A percentile compares a stretch with the other conserved stretches of the same genome.
phyloP scores from a whole-genome alignment of 2,888 invertebrate genomes.

The Parascotia fuliginaria region DNA sequence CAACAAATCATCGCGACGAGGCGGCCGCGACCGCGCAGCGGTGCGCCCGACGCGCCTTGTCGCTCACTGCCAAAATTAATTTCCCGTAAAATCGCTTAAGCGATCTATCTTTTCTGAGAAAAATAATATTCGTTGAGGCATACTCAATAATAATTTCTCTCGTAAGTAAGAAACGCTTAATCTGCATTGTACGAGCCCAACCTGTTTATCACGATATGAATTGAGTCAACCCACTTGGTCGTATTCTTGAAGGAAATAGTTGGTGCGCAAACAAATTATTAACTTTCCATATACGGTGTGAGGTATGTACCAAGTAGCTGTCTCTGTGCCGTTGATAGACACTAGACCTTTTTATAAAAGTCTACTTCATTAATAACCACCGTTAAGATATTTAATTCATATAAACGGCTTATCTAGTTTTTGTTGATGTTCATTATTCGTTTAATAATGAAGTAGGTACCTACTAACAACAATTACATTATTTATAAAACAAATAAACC shows the following conservation, averaged over 20 bases:
- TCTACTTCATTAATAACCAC: constrained; percentile 65
- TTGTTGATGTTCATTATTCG: constrained; percentile 48
- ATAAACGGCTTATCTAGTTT: constrained; percentile 63
- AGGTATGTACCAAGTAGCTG: constrained; percentile 61
- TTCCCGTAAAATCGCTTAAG: constrained; percentile 80
- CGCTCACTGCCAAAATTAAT: constrained; percentile 82
- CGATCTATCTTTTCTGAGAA: constrained; percentile 81
- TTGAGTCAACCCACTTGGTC: constrained; percentile 58
- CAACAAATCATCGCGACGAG: constrained; percentile 72
- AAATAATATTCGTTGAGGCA: constrained; percentile 70
- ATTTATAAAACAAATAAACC: constrained; percentile 7
- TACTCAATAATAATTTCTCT: constrained; percentile 69
- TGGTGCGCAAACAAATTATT: constrained; percentile 75
- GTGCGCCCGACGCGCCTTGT: constrained; percentile 62
- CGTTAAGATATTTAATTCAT: constrained; percentile 54
- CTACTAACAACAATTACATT: constrained; percentile 23
- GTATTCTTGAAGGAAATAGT: constrained; percentile 59
- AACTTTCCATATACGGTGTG: constrained; percentile 67
- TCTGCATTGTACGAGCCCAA: constrained; percentile 62
- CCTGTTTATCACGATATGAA: constrained; percentile 68
- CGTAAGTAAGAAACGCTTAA: constrained; percentile 65
- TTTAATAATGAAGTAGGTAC: constrained; percentile 38
- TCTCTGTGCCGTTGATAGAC: constrained; percentile 58
- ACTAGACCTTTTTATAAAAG: constrained; percentile 59
- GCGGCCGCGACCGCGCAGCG: constrained; percentile 45